Percentiles rank a stretch among this genome's conserved stretches.
phyloP scores from a whole-genome alignment of 1,140 invertebrate species.

The Diplogasteroides magnus region DNA sequence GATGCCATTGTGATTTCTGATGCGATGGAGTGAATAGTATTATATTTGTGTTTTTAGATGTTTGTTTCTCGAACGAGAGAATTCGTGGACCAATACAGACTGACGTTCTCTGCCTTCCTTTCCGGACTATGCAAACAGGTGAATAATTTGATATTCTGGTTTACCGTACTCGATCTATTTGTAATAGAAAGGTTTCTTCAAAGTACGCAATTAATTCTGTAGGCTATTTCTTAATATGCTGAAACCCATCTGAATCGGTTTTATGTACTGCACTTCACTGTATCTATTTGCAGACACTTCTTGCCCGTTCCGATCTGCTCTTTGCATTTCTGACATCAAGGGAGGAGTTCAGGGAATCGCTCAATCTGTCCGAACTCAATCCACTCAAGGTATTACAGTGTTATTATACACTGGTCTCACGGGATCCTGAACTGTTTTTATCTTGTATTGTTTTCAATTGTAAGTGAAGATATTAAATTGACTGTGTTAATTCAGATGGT shows the following conservation, averaged over 20 bases:
- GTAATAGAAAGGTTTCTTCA: too few species aligned
- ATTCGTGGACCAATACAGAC: constrained; percentile 30
- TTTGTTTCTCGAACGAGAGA: constrained; percentile 17
- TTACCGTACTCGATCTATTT: too few species aligned
- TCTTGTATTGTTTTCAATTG: too few species aligned
- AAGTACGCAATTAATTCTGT: too few species aligned
- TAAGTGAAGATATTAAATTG: too few species aligned
- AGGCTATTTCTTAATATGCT: too few species aligned
- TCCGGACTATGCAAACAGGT: constrained; percentile 23
- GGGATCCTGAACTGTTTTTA: too few species aligned
- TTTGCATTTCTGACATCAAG: constrained; percentile 25
- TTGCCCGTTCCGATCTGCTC: constrained; percentile 28
- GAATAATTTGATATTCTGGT: neutral
- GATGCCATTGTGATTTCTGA: too few species aligned
- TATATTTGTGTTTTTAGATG: neutral
- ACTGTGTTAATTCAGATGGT: constrained; percentile 6
- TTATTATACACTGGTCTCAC: neutral
- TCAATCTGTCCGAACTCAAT: constrained; percentile 24
- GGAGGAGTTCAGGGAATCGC: constrained; percentile 30
- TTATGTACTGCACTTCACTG: too few species aligned
- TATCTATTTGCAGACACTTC: constrained; percentile 5
- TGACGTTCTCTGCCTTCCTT: constrained; percentile 23
- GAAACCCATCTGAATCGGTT: too few species aligned
- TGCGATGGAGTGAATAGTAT: too few species aligned
- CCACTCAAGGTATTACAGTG: constrained; percentile 22